Percentiles rank a stretch among this genome's conserved stretches.
phyloP scores from a whole-genome alignment of 1,140 invertebrate genomes.

The Asbolus verrucosus region DNA sequence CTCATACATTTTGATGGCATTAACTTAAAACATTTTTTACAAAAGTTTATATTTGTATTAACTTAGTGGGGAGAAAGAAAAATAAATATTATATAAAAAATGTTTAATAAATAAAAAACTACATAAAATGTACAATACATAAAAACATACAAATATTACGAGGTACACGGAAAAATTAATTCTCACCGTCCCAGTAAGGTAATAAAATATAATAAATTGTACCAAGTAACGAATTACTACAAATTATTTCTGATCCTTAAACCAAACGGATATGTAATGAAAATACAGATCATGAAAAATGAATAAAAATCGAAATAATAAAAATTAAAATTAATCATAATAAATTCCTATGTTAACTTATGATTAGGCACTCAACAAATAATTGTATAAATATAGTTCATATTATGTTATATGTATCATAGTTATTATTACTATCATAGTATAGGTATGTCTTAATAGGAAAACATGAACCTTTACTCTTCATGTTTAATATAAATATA shows the following conservation, averaged over 20 bases:
- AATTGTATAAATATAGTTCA: conserved; percentile 60
- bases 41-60: no score
- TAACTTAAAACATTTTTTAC: no score
- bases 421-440: conserved; percentile 39
- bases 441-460: conserved; percentile 53
- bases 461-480: conserved; percentile 55
- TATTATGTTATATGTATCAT: conserved; percentile 41
- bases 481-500: conserved; percentile 62
- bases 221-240: conserved; percentile 4
- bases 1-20: no score
- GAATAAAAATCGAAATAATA: conserved; percentile 42
- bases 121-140: conserved; percentile 53
- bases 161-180: conserved; percentile 31
- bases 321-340: conserved; percentile 44
- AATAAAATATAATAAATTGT: conserved; percentile 23
- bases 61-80: conserved; percentile 2
- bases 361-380: conserved; percentile 63
- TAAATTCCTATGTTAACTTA: conserved; percentile 55
- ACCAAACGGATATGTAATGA: conserved; percentile 30
- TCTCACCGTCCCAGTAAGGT: conserved; percentile 23
- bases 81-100: conserved; percentile 51
- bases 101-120: conserved; percentile 57
- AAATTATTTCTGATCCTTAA: conserved; percentile 35
- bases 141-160: conserved; percentile 46
- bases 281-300: conserved; percentile 38